Percentiles rank a stretch among this genome's conserved stretches.
Conservation (phyloP, 2,797 vertebrate genomes). For the Phylloscopus collybita region DNA sequence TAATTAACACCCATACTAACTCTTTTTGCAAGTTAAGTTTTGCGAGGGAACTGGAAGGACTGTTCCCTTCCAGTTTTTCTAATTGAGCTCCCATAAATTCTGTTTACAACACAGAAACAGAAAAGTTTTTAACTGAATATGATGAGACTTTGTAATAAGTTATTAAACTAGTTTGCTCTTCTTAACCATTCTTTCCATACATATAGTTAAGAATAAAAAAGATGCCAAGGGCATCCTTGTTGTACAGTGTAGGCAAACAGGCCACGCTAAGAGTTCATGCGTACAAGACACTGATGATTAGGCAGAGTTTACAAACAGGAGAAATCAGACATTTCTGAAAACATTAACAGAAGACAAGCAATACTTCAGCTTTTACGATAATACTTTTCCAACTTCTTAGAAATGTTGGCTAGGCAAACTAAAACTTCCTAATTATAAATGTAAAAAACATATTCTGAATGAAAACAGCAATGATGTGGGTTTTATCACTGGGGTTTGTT, state of each 20-base stretch:
- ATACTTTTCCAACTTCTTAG: neutral
- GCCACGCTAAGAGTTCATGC: neutral
- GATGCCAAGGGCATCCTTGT: neutral
- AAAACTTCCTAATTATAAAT: neutral
- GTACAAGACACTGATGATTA: neutral
- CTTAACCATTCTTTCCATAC: neutral
- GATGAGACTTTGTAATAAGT: neutral
- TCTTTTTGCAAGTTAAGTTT: neutral
- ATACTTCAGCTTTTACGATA: neutral
- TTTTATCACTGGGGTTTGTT: neutral
- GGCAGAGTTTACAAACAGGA: neutral
- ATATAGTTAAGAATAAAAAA: neutral
- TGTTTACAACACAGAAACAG: neutral
- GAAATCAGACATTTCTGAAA: neutral
- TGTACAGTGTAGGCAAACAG: neutral
- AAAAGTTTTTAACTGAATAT: neutral
- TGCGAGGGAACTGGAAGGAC: neutral
- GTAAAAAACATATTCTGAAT: neutral
- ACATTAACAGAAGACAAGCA: neutral
- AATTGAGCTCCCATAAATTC: neutral
- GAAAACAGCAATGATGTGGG: neutral
- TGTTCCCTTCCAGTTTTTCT: neutral
- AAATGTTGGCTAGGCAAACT: neutral
- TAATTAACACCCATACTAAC: neutral
- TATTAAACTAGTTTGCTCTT: neutral